A percentile compares a stretch with the other conserved stretches of the same genome.
Evolutionary conservation across 2,113 vertebrate genomes (phyloP).

Genomic region (Saccopteryx bilineata): DNA sequence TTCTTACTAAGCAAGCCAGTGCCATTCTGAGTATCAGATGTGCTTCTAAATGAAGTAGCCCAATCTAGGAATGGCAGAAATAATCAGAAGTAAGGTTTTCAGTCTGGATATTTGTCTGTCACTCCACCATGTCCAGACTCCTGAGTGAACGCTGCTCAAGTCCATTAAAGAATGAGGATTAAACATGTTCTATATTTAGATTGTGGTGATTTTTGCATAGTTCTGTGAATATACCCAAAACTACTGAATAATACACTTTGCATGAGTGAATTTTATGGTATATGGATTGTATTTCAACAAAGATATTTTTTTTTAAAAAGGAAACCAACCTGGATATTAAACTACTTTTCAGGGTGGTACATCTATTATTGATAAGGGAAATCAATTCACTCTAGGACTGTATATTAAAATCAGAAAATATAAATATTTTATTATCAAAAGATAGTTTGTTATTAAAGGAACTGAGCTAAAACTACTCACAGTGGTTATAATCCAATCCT

Average conservation of each 20-base stretch:
- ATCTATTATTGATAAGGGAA: slow-evolving; percentile 18
- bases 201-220: background rate
- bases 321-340: slow-evolving; percentile 1
- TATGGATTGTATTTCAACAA: slow-evolving; percentile 14
- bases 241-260: background rate
- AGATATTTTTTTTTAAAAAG: background rate
- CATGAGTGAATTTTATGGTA: background rate
- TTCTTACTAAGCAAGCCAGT: background rate
- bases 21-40: background rate
- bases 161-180: background rate
- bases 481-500: background rate
- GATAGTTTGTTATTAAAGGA: background rate
- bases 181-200: background rate
- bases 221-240: background rate
- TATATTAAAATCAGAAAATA: background rate
- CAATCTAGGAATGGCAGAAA: background rate
- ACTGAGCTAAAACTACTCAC: background rate
- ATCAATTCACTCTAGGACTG: background rate
- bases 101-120: background rate
- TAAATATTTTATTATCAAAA: background rate
- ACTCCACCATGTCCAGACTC: background rate
- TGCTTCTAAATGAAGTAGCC: slow-evolving; percentile 18
- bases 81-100: background rate
- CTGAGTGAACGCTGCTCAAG: background rate
- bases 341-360: background rate